phyloP scores from a whole-genome alignment of 2,797 vertebrate species.

The Sebastes diaconus region DNA sequence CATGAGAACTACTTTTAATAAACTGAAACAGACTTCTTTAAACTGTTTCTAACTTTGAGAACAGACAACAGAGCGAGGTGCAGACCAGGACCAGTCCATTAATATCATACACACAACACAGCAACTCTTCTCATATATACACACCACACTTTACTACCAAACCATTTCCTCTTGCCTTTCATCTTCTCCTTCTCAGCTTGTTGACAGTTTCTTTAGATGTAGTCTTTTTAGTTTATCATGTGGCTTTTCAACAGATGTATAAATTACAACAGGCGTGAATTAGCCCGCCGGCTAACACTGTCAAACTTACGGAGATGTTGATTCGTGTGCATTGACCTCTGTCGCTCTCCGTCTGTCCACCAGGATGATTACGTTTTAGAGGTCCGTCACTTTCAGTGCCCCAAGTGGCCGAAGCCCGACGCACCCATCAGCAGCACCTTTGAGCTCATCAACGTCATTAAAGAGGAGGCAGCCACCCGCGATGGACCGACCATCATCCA shows the following conservation, averaged over 20 bases:
- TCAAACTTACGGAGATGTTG: background rate
- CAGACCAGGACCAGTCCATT: background rate
- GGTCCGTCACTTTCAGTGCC: conserved; percentile 95
- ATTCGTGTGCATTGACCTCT: background rate
- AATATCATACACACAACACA: background rate
- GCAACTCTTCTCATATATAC: background rate
- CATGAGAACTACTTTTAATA: no score
- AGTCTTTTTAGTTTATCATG: background rate
- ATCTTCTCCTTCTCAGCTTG: background rate
- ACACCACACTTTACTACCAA: background rate
- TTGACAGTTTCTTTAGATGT: background rate
- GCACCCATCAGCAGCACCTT: conserved; percentile 93
- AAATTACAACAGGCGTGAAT: background rate
- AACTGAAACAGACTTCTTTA: no score
- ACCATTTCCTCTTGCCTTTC: background rate
- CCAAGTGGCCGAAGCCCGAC: conserved; percentile 95
- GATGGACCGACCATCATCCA: conserved; percentile 95
- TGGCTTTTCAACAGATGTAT: background rate
- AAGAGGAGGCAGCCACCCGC: conserved; percentile 91
- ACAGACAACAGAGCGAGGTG: background rate
- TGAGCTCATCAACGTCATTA: conserved; percentile 94
- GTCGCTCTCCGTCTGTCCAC: background rate
- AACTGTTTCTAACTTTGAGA: no score
- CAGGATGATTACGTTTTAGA: conserved; percentile 96
- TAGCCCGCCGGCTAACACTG: background rate